Evolutionary conservation across 1,140 invertebrate species (phyloP).

Genomic region (Nymphalis io): DNA sequence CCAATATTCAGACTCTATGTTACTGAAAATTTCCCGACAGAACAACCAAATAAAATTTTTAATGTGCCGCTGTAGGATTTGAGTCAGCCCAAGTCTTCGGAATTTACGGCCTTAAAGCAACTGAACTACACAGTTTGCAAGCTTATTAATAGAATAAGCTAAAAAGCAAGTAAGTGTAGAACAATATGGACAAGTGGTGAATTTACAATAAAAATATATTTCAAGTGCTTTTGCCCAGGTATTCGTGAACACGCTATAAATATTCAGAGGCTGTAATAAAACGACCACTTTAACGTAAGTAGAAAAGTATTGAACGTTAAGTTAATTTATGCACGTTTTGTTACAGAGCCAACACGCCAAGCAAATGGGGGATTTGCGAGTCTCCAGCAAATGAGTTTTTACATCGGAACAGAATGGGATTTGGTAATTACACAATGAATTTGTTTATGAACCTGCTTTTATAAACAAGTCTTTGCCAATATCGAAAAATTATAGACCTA

Average conservation of each 20-base stretch:
- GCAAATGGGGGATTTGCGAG: conserved; percentile 57
- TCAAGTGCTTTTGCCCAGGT: conserved; percentile 10
- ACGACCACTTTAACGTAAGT: conserved; percentile 71
- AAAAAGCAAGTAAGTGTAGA: background rate
- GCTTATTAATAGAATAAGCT: too few species aligned
- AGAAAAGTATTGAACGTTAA: conserved; percentile 77
- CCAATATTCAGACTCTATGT: too few species aligned
- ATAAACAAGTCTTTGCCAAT: too few species aligned
- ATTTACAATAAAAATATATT: conserved; percentile 27
- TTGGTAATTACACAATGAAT: conserved; percentile 5
- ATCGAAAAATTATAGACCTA: too few species aligned
- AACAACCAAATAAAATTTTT: too few species aligned
- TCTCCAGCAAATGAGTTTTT: conserved; percentile 59
- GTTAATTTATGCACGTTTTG: conserved; percentile 77
- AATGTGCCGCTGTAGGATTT: too few species aligned
- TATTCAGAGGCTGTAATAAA: conserved; percentile 68
- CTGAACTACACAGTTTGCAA: too few species aligned
- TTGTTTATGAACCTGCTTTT: too few species aligned
- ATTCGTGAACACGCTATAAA: conserved; percentile 62
- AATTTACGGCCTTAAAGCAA: too few species aligned
- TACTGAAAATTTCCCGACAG: too few species aligned
- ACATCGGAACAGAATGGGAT: conserved; percentile 34
- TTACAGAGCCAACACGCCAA: conserved; percentile 51
- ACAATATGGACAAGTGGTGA: background rate
- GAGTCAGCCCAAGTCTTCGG: too few species aligned